A percentile compares a stretch with the other conserved stretches of the same genome.
Evolutionary conservation across 1,140 invertebrate genomes (phyloP).

Genomic region (Monomorium pharaonis): DNA sequence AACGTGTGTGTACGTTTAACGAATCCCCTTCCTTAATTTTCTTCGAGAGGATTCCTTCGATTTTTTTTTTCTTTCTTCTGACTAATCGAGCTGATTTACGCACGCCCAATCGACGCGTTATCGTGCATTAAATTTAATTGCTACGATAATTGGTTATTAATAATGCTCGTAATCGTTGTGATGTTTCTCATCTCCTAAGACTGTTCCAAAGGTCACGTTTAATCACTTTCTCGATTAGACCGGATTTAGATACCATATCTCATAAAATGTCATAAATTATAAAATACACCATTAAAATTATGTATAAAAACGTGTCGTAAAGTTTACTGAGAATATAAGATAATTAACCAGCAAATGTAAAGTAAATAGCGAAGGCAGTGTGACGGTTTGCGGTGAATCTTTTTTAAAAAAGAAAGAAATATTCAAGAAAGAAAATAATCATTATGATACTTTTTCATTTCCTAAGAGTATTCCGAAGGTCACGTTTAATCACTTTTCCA

Average conservation of each 20-base stretch:
- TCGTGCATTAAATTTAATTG: neutral
- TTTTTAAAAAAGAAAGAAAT: neutral
- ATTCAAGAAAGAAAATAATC: too few relatives aligned
- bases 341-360: neutral
- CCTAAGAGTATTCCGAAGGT: neutral
- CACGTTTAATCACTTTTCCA: neutral
- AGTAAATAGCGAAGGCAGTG: neutral
- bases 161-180: neutral
- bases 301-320: neutral
- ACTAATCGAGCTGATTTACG: neutral
- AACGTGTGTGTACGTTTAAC: neutral
- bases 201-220: neutral
- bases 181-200: too few relatives aligned
- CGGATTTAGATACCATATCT: neutral
- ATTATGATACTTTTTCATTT: too few relatives aligned
- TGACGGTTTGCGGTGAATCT: neutral
- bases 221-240: neutral
- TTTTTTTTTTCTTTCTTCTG: neutral
- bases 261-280: neutral
- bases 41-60: neutral
- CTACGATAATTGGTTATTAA: neutral
- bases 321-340: neutral
- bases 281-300: neutral
- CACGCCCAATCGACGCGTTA: neutral
- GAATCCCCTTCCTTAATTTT: neutral